These are phyloP conservation scores for Oryzias dopingdopingensis DNA, from an alignment of 2,797 vertebrate genomes.

Conservation along the genomic window DNA sequence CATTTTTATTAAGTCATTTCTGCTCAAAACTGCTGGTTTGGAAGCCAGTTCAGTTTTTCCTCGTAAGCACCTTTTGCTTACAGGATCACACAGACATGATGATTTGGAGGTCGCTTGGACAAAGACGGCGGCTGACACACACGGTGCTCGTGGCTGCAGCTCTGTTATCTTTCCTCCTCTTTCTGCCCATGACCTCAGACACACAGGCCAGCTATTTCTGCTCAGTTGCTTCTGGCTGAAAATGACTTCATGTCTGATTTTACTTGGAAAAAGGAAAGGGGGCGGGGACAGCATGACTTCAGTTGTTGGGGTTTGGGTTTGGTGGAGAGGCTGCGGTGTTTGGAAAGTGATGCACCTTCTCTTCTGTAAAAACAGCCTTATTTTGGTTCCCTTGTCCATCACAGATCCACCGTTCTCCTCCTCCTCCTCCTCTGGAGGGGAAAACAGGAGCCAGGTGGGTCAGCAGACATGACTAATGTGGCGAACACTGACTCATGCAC, in stretches of 20 bases:
- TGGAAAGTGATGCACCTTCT: not conserved
- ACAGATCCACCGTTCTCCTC: conserved; percentile 11
- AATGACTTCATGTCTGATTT: conserved; percentile 74
- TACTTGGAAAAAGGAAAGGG: conserved; percentile 29
- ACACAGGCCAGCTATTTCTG: conserved; percentile 70
- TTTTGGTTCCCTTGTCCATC: conserved; percentile 8
- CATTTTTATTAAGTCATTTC: too few relatives aligned
- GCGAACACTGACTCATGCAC: conserved; percentile 65
- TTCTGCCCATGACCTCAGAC: conserved; percentile 66
- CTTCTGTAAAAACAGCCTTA: conserved; percentile 11
- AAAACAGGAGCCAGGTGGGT: conserved; percentile 64
- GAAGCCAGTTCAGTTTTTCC: too few relatives aligned
- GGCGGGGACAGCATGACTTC: conserved; percentile 12
- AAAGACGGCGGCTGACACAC: conserved; percentile 46
- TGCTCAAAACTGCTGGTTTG: too few relatives aligned
- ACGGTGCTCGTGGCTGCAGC: conserved; percentile 45
- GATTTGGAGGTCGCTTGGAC: conserved; percentile 36
- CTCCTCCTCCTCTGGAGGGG: conserved; percentile 10
- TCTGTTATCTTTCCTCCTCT: conserved; percentile 67
- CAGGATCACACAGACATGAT: conserved; percentile 1
- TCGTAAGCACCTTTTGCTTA: too few relatives aligned
- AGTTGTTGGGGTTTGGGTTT: conserved; percentile 9
- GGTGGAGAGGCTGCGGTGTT: conserved; percentile 7
- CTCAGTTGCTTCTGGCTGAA: conserved; percentile 62
- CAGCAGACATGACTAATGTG: conserved; percentile 73